phyloP scores from a whole-genome alignment of 1,140 invertebrate species.

The Portunus trituberculatus region DNA sequence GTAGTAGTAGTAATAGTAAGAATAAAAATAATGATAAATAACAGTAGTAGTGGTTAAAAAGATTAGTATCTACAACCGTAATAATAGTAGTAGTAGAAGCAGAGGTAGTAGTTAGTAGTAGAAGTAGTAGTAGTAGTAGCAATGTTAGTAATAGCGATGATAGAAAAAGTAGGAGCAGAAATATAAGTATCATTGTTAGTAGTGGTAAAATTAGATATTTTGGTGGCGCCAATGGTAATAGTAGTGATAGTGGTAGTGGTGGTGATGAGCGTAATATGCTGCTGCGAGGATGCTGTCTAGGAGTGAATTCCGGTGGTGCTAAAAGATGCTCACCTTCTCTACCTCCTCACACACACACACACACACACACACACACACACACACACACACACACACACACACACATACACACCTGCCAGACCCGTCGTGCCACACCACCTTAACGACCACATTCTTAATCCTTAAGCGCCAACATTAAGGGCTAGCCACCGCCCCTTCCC shows the following conservation, averaged over 20 bases:
- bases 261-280: too few relatives aligned
- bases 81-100: not conserved
- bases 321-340: not conserved
- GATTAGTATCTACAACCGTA: too few relatives aligned
- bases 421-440: not conserved
- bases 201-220: too few relatives aligned
- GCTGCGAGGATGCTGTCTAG: too few relatives aligned
- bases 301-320: too few relatives aligned
- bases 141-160: not conserved
- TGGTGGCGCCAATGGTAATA: too few relatives aligned
- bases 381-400: constrained; percentile 18
- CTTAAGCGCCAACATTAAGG: constrained; percentile 21
- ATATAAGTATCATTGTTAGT: too few relatives aligned
- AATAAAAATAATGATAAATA: not conserved
- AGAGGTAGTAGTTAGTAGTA: not conserved
- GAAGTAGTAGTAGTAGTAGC: constrained; percentile 6
- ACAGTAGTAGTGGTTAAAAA: too few relatives aligned
- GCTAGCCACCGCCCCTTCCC: not conserved
- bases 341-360: not conserved
- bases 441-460: constrained; percentile 22
- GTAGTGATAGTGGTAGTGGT: too few relatives aligned
- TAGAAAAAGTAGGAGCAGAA: not conserved
- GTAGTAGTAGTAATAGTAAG: not conserved
- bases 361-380: constrained; percentile 20
- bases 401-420: not conserved